Evolutionary conservation across 1,140 invertebrate genomes (phyloP), one percentile per base, ranked within the genome.

Genomic region (Achatina immaculata): DNA sequence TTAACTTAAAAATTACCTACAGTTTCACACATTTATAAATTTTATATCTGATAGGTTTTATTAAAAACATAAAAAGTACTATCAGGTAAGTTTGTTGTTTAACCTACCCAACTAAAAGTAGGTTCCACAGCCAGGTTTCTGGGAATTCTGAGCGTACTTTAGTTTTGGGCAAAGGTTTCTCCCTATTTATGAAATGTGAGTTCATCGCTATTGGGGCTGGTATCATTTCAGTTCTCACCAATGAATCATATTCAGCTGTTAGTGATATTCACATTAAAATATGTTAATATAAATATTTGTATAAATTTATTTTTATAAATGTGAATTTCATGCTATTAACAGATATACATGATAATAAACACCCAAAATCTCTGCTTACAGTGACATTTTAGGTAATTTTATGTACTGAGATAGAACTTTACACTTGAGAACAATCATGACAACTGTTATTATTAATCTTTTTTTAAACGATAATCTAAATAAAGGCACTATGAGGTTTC

Each of bases 101-200:
- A 34, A 74, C 86, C 86, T 90, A 94, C 93, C 92, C 93, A 71
- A 93, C 92, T 14, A 90, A 86, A 51, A 86, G 43, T 40, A 94
- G 85, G 82, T 94, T 93, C 93, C 94, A 95, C 1, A 95, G 89
- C 94, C 94, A 95, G 0, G 94, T 94, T 90, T 95, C 94, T 4
- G 94, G 94, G 86, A 95, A 95, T 84, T 92, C 93, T 0, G 92
- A 92, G 82, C 94, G 91, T 1, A 94, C 86, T 3, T 89, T 86
- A 28, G 9, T 51, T 58, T 75, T 4, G 9, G 71, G 71, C 7
- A n/a, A 38, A 7, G 66, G 40, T 11, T 11, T 4, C 11, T 21
- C 51, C 14, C 51, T 55, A 4, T 4, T 11, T 11, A 24, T 11
- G n/a, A 2, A 11, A 24, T 21, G 14, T 11, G 51, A 21, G 51